A percentile compares a stretch with the other conserved stretches of the same genome.
Conservation (phyloP, 2,113 vertebrate species). For the Syrrhaptes paradoxus region DNA sequence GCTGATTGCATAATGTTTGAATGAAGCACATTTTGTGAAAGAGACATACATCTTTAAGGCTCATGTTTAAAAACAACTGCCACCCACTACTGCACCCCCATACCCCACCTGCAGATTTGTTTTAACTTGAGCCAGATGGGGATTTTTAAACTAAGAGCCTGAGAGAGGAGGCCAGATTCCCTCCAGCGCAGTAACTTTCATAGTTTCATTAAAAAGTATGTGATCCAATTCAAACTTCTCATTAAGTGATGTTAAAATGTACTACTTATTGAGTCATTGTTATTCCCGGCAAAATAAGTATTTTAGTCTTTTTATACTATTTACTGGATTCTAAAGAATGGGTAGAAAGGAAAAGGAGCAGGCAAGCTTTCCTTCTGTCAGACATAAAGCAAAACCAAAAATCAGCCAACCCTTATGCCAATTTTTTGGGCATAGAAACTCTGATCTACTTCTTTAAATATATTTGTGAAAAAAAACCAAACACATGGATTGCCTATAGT, state of each 20-base stretch:
- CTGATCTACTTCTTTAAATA: not conserved
- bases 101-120: not conserved
- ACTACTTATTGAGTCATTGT: not conserved
- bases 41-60: not conserved
- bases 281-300: not conserved
- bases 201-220: not conserved
- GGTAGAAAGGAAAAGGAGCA: not conserved
- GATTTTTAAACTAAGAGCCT: not conserved
- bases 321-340: not conserved
- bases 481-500: not conserved
- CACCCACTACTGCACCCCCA: not conserved
- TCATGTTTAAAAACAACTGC: not conserved
- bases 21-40: not conserved
- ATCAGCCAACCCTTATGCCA: accelerated
- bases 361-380: not conserved
- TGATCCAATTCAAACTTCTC: not conserved
- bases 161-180: not conserved
- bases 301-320: not conserved
- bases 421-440: not conserved
- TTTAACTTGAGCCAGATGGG: not conserved
- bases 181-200: not conserved
- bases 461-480: not conserved
- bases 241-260: not conserved
- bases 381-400: not conserved
- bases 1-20: not conserved